Percentiles rank a stretch among this genome's conserved stretches.
These are phyloP conservation scores for Catharus ustulatus DNA, from an alignment of 2,797 vertebrate species.

Conservation along the genomic window DNA sequence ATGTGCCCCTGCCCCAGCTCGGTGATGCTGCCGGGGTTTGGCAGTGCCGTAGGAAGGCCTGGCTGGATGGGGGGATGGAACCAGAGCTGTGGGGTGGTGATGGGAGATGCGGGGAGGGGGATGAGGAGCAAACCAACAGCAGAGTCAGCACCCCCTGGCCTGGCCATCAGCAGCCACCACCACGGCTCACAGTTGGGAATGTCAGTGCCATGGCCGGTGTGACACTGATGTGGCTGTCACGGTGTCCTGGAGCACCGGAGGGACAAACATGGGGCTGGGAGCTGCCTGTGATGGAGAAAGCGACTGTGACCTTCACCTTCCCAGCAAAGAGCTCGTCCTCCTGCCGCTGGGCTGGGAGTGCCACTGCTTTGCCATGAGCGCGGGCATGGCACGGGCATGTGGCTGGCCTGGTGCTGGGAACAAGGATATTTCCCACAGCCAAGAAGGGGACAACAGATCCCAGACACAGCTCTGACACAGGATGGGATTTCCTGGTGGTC, in stretches of 20 bases:
- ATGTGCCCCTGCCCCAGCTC: background rate
- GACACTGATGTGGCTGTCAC: rapidly evolving
- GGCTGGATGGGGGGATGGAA: background rate
- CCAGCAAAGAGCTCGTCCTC: background rate
- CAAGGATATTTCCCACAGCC: background rate
- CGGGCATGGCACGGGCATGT: rapidly evolving
- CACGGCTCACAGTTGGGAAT: rapidly evolving
- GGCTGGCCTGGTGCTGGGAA: background rate
- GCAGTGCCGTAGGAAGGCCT: background rate
- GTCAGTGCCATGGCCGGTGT: rapidly evolving
- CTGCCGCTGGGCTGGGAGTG: background rate
- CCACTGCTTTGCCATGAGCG: rapidly evolving
- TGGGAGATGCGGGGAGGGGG: background rate
- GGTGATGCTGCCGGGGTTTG: background rate
- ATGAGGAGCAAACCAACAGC: background rate
- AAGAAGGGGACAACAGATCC: background rate
- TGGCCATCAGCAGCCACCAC: rapidly evolving
- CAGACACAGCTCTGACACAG: rapidly evolving
- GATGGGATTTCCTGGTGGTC: background rate
- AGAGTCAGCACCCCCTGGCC: rapidly evolving
- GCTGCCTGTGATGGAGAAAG: background rate
- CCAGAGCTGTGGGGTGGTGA: rapidly evolving
- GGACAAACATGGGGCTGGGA: background rate
- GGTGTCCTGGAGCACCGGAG: background rate
- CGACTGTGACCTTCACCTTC: background rate